Conservation (phyloP, 2,888 invertebrate species). For the Brachyptera risi region DNA sequence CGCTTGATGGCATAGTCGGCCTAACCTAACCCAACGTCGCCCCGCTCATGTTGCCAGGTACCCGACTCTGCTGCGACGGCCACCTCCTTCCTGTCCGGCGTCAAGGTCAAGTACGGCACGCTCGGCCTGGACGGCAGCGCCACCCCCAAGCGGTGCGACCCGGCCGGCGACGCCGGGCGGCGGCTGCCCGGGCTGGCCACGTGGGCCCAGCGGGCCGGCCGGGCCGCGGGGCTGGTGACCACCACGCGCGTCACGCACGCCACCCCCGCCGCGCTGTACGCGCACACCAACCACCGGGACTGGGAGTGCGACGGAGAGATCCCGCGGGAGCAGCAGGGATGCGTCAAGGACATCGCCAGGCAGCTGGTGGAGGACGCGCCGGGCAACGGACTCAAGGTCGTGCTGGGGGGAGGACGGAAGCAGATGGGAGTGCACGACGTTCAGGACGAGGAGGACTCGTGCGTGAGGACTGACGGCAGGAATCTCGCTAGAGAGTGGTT, state of each 20-base stretch:
- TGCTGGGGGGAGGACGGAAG: constrained; percentile 59
- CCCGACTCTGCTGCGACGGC: constrained; percentile 68
- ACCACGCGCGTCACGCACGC: constrained; percentile 63
- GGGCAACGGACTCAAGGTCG: constrained; percentile 48
- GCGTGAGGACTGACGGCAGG: constrained; percentile 50
- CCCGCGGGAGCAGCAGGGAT: constrained; percentile 39
- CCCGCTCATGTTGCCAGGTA: constrained; percentile 40
- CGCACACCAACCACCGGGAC: constrained; percentile 52
- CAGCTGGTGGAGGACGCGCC: constrained; percentile 60
- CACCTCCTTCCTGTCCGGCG: constrained; percentile 61
- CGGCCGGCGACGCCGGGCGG: constrained; percentile 40
- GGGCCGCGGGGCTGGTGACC: constrained; percentile 61
- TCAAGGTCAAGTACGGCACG: constrained; percentile 54
- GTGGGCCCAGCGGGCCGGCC: constrained; percentile 56
- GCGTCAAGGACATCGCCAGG: constrained; percentile 56
- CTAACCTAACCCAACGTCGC: neutral
- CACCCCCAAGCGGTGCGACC: constrained; percentile 45
- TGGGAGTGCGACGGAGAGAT: constrained; percentile 55
- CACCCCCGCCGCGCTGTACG: constrained; percentile 58
- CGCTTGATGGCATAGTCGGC: too few species aligned
- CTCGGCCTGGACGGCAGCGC: constrained; percentile 51
- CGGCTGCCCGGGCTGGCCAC: constrained; percentile 49
- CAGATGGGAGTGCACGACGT: constrained; percentile 44
- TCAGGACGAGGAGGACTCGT: constrained; percentile 41
- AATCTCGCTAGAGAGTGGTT: constrained; percentile 57